Percentiles rank a stretch among this genome's conserved stretches.
phyloP scores from a whole-genome alignment of 2,888 invertebrate genomes.

The Luffia ferchaultella region DNA sequence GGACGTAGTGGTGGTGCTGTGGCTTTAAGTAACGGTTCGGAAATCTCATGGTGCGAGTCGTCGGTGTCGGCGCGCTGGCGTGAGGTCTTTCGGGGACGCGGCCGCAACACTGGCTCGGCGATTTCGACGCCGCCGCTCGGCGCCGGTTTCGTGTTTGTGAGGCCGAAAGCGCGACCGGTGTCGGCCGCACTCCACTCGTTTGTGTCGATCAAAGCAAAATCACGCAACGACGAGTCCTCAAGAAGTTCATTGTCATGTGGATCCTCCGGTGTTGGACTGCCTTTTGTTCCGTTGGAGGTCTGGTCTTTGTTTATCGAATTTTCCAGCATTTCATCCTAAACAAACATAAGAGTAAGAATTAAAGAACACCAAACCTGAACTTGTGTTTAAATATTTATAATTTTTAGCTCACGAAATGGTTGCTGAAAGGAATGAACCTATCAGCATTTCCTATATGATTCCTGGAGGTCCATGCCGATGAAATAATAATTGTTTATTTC shows the following conservation, averaged over 20 bases:
- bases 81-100: conserved; percentile 64
- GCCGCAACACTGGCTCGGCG: conserved; percentile 76
- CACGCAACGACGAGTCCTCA: conserved; percentile 36
- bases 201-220: conserved; percentile 47
- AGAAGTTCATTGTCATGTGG: conserved; percentile 52
- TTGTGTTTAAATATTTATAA: too few species aligned
- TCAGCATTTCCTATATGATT: too few species aligned
- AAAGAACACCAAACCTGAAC: too few species aligned
- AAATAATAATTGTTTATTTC: too few species aligned
- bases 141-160: conserved; percentile 53
- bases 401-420: too few species aligned
- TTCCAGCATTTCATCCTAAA: conserved; percentile 31
- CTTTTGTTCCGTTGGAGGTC: conserved; percentile 26
- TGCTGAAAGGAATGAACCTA: too few species aligned
- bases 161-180: conserved; percentile 70
- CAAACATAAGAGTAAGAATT: conserved; percentile 3
- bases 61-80: conserved; percentile 56
- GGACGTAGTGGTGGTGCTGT: conserved; percentile 41
- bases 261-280: conserved; percentile 23
- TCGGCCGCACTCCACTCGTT: conserved; percentile 63
- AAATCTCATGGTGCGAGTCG: conserved; percentile 65
- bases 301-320: conserved; percentile 27
- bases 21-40: conserved; percentile 70
- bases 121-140: conserved; percentile 68
- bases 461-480: too few species aligned